phyloP scores from a whole-genome alignment of 2,888 invertebrate genomes.

The Cheilosia soror region DNA sequence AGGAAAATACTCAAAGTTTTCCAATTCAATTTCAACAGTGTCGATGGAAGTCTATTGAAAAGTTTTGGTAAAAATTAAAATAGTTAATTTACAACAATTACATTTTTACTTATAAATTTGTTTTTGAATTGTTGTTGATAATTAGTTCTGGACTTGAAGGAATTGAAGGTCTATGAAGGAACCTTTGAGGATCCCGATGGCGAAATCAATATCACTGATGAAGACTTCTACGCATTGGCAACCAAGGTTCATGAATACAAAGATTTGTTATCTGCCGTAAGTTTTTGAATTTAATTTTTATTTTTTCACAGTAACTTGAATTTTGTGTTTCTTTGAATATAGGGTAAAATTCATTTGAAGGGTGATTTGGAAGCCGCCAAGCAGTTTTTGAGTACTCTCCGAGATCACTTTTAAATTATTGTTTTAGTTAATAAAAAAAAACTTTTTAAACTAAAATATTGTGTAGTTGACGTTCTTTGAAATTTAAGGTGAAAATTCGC shows the following conservation, averaged over 20 bases:
- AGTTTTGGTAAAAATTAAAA: slow-evolving; percentile 79
- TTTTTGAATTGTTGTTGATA: background rate
- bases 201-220: slow-evolving; percentile 80
- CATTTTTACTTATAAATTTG: background rate
- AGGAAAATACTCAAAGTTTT: slow-evolving; percentile 81
- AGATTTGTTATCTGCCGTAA: background rate
- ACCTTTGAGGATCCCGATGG: slow-evolving; percentile 78
- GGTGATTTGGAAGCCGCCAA: background rate
- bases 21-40: slow-evolving; percentile 81
- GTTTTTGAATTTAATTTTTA: background rate
- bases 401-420: background rate
- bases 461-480: too few species aligned
- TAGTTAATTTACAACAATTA: background rate
- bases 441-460: background rate
- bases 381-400: background rate
- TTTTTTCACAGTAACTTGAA: background rate
- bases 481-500: too few species aligned
- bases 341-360: background rate
- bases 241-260: background rate
- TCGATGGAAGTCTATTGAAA: slow-evolving; percentile 81
- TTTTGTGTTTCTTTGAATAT: background rate
- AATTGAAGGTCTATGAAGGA: slow-evolving; percentile 81
- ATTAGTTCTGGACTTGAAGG: slow-evolving; percentile 77
- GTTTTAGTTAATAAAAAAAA: background rate
- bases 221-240: slow-evolving; percentile 77